These are phyloP conservation scores for Melopsittacus undulatus DNA, from an alignment of 2,797 vertebrate genomes.

Conservation along the genomic window DNA sequence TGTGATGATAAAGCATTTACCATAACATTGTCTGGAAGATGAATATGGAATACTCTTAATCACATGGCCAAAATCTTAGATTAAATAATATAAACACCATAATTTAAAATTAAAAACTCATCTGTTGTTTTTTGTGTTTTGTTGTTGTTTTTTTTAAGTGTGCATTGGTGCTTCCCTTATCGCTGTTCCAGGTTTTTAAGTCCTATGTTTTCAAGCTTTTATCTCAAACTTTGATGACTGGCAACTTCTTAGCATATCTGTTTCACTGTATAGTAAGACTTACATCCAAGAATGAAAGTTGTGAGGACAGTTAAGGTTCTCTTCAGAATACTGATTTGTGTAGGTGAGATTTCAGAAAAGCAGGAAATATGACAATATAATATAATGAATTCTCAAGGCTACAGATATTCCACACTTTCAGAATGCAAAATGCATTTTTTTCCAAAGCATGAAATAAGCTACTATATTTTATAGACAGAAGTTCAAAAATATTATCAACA, in stretches of 20 bases:
- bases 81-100: not conserved
- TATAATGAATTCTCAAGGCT: not conserved
- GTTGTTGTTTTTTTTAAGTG: not conserved
- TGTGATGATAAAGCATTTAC: not conserved
- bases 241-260: not conserved
- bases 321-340: not conserved
- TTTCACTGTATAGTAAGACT: not conserved
- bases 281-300: not conserved
- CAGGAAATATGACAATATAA: not conserved
- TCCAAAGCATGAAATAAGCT: not conserved
- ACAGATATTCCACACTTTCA: not conserved
- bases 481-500: not conserved
- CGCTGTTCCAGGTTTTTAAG: not conserved
- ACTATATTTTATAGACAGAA: not conserved
- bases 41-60: not conserved
- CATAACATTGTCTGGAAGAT: not conserved
- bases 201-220: not conserved
- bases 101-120: not conserved
- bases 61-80: not conserved
- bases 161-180: not conserved
- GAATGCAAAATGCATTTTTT: not conserved
- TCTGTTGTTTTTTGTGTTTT: not conserved
- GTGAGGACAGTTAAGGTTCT: not conserved
- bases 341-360: not conserved
- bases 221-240: not conserved